Evolutionary conservation across 1,140 invertebrate genomes (phyloP), one percentile per base, ranked within the genome.

Genomic region (Caenorhabditis inopinata): DNA sequence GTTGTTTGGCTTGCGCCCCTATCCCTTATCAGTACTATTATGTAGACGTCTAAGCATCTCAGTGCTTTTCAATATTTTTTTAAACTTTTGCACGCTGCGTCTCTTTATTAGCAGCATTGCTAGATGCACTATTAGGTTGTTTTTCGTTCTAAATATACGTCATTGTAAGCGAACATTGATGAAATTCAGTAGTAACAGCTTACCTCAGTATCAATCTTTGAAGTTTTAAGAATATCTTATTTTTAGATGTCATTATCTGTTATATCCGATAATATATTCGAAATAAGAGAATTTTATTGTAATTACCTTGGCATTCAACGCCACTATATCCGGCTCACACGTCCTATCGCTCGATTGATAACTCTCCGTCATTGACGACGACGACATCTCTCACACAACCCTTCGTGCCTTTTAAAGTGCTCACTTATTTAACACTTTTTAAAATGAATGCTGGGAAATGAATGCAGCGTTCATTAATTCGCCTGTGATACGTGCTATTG

Each of bases 351-450:
- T 42, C 18, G 58, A 38, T 68, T 68, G 58, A 68, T 42, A 38
- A 68, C 58, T 68, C 29, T 68, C 32, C 32, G 58, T 32, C 49
- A 11, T 32, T 32, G 25, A 32, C 18, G 27, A 32, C 32, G 58
- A 42, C 58, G 58, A 68, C 58, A 68, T 68, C 32, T n/a, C 25
- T 11, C 29, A 68, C 58, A 68, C 58, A 68, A 38, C 58, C 21
- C 18, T 62, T 62, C 29, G 53, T 62, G 53, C 35, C 27, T 58
- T 29, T 68, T 38, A 18, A 68, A 38, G 32, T 38, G 29, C 58
- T 29, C n/a, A 68, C n/a, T 68, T 68, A 38, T 2, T 68, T 21
- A 2, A 21, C 58, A 5, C 32, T 68, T 42, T 25, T 21, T 29
- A 68, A 21, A 9, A 58, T 58, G 25, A 32, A 58, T 32, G 0